Evolutionary conservation across 2,888 invertebrate genomes (phyloP).

Genomic region (Troides oblongomaculatus): DNA sequence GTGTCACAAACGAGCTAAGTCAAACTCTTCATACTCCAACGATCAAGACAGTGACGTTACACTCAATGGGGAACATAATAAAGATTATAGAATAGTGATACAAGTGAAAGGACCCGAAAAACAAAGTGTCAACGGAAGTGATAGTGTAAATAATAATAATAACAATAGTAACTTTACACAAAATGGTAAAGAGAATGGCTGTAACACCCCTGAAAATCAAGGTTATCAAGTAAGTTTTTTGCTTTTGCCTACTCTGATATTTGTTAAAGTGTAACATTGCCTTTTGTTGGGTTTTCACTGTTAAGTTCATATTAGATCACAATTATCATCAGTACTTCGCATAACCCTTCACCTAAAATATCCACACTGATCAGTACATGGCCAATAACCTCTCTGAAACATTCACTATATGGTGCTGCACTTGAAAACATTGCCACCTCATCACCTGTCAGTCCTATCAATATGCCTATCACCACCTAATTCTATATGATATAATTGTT

Average conservation of each 20-base stretch:
- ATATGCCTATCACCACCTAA: too few relatives aligned
- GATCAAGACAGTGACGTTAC: slow-evolving; percentile 81
- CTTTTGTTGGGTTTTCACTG: too few relatives aligned
- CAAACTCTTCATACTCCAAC: slow-evolving; percentile 67
- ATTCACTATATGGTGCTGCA: too few relatives aligned
- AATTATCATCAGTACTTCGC: too few relatives aligned
- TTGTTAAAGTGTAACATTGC: not conserved
- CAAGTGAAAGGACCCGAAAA: slow-evolving; percentile 80
- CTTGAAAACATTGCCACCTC: too few relatives aligned
- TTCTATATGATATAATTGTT: too few relatives aligned
- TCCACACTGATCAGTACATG: too few relatives aligned
- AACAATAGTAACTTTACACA: slow-evolving; percentile 69
- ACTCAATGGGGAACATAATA: slow-evolving; percentile 71
- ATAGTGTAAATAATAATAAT: slow-evolving; percentile 64
- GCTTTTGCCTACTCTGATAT: not conserved
- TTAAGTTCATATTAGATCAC: too few relatives aligned
- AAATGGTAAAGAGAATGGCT: slow-evolving; percentile 70
- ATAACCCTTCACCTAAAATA: too few relatives aligned
- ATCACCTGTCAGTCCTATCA: too few relatives aligned
- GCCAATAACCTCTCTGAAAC: too few relatives aligned
- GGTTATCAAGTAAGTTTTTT: slow-evolving; percentile 77
- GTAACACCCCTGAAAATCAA: slow-evolving; percentile 77
- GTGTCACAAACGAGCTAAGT: slow-evolving; percentile 78
- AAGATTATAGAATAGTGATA: slow-evolving; percentile 88
- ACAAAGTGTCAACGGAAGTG: slow-evolving; percentile 58